phyloP scores from a whole-genome alignment of 2,888 invertebrate species.

The Napeogenes sylphis region DNA sequence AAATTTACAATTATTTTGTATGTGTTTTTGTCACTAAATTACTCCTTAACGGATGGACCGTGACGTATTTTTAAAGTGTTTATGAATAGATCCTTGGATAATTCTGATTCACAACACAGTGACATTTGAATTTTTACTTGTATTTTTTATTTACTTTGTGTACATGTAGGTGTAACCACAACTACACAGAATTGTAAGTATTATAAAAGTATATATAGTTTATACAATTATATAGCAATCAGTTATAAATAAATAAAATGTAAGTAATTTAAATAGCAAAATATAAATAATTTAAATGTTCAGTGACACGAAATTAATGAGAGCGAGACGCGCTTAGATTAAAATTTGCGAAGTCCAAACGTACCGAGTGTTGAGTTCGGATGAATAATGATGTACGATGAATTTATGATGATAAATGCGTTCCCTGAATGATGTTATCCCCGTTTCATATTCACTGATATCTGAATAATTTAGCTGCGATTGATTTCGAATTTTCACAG shows the following conservation, averaged over 20 bases:
- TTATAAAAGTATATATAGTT: too few species aligned
- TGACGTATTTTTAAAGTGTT: too few species aligned
- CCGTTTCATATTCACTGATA: neutral
- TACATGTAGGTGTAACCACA: too few species aligned
- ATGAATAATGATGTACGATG: conserved; percentile 9
- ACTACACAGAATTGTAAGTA: too few species aligned
- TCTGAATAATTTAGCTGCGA: neutral
- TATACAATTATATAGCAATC: too few species aligned
- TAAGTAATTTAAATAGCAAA: neutral
- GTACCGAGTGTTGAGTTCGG: conserved; percentile 6
- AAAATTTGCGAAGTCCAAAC: conserved; percentile 6
- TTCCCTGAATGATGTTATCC: conserved; percentile 5
- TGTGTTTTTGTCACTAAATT: too few species aligned
- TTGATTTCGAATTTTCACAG: neutral
- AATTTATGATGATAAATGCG: conserved; percentile 12
- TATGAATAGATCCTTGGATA: too few species aligned
- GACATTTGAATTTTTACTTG: too few species aligned
- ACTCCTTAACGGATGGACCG: too few species aligned
- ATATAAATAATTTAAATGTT: neutral
- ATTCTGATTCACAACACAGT: too few species aligned
- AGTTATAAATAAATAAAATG: neutral
- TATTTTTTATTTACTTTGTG: too few species aligned
- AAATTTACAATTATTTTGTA: too few species aligned
- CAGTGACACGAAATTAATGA: neutral
- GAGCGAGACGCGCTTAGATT: conserved; percentile 3